A percentile compares a stretch with the other conserved stretches of the same genome.
phyloP scores from a whole-genome alignment of 2,888 invertebrate species.

The Hydraecia micacea region DNA sequence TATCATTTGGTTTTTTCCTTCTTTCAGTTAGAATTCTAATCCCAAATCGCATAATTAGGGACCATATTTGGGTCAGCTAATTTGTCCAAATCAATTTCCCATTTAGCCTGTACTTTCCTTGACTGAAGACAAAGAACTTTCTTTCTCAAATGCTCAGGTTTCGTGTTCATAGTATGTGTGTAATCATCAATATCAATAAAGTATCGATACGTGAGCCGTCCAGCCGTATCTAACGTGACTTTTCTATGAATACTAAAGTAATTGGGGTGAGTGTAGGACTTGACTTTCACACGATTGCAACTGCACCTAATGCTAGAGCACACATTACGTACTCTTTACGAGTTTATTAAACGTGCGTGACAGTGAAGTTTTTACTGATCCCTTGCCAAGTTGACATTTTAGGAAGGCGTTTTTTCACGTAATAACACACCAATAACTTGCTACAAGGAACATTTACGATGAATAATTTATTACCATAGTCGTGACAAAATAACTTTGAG shows the following conservation, averaged over 20 bases:
- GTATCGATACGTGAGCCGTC: constrained; percentile 64
- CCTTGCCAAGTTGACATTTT: constrained; percentile 73
- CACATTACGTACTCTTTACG: constrained; percentile 64
- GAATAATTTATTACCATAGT: constrained; percentile 72
- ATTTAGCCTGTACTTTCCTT: neutral
- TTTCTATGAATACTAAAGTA: constrained; percentile 84
- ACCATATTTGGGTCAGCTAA: neutral
- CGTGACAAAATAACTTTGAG: constrained; percentile 63
- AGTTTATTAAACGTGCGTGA: constrained; percentile 64
- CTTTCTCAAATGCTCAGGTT: neutral
- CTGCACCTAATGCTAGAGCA: constrained; percentile 71
- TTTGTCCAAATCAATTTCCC: neutral
- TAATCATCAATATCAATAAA: constrained; percentile 61
- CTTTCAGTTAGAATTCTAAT: neutral
- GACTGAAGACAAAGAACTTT: neutral
- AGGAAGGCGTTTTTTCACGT: constrained; percentile 66
- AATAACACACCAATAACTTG: constrained; percentile 67
- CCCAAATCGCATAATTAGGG: neutral
- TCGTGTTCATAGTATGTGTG: neutral
- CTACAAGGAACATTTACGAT: constrained; percentile 63
- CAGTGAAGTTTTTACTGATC: constrained; percentile 67
- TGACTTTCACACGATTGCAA: constrained; percentile 85
- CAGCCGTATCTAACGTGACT: constrained; percentile 76
- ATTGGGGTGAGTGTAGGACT: constrained; percentile 84
- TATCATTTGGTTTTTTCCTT: neutral